Evolutionary conservation across 23 tunicate species (phyloP).

Genomic region (Phallusia fumigata): DNA sequence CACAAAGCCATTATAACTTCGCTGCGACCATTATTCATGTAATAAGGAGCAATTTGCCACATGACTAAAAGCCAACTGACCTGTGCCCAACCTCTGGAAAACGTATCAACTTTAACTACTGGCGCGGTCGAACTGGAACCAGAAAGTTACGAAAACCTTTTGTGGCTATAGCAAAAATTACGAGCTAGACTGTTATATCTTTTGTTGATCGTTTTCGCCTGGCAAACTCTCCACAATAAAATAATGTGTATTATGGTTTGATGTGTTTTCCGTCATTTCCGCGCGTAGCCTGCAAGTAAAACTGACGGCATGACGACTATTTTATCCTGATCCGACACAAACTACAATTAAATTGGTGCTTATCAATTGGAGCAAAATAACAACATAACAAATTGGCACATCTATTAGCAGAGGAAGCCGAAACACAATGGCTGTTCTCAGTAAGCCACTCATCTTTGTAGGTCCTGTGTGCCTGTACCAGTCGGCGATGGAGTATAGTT

Average conservation of each 20-base stretch:
- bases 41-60: constrained; percentile 3
- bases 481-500: background rate
- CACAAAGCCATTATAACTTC: too few species aligned
- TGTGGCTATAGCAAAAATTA: too few species aligned
- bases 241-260: background rate
- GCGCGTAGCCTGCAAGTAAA: background rate
- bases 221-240: too few species aligned
- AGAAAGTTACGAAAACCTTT: too few species aligned
- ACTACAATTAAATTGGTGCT: background rate
- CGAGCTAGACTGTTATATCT: too few species aligned
- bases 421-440: background rate
- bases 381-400: background rate
- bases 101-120: too few species aligned
- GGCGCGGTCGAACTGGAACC: too few species aligned
- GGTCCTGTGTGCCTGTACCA: background rate
- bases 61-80: background rate
- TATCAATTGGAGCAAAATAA: background rate
- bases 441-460: constrained; percentile 7
- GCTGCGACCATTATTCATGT: constrained; percentile 4
- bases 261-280: background rate
- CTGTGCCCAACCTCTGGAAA: constrained; percentile 3
- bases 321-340: background rate
- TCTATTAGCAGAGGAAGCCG: constrained; percentile 3
- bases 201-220: too few species aligned
- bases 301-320: too few species aligned